Evolutionary conservation across 2,797 vertebrate genomes (phyloP), one percentile per base, ranked within the genome.

Genomic region (Pteronotus mesoamericanus): DNA sequence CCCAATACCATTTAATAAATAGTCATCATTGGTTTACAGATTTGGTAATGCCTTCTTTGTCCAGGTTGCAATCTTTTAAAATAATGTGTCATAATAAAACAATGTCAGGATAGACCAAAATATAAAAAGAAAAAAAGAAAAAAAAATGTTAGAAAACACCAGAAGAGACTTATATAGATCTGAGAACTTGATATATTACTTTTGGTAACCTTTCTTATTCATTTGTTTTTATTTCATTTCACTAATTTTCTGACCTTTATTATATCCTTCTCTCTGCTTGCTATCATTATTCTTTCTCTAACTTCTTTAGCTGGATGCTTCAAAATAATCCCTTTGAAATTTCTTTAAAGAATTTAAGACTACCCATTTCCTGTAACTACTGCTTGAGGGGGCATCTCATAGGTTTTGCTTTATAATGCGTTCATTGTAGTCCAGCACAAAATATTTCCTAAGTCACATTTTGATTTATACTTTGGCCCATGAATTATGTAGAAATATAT

Each of bases 391-490:
- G 66, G 21, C 14, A 86, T 39, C 32, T 83, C 26, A 3, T 32
- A 93, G 64, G 24, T 82, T 85, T 89, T 74, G 6, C 80, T 92
- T 21, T 44, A 82, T 68, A 84, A 44, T 6, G 5, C 57, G 19
- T 61, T 72, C 64, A 85, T 42, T 79, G 22, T 29, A 79, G 39
- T 29, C 21, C 6, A 22, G 2, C 64, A 74, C 42, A 84, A 87
- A 85, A 64, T 53, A 92, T 59, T 92, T 79, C 92, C 32, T 74
- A 55, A 91, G 72, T 77, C 80, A 55, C 9, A 89, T 74, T 77
- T 89, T 78, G 10, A 94, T 86, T 86, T 96, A 32, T 86, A 48
- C 37, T 79, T 69, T 96, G 69, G n/a, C 10, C 32, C 39, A 61
- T 51, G 32, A 93, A 71, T 71, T 85, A 79, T 61, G 53, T 86